phyloP scores from a whole-genome alignment of 2,888 invertebrate genomes.

The Mongoloraphidia duomilia region DNA sequence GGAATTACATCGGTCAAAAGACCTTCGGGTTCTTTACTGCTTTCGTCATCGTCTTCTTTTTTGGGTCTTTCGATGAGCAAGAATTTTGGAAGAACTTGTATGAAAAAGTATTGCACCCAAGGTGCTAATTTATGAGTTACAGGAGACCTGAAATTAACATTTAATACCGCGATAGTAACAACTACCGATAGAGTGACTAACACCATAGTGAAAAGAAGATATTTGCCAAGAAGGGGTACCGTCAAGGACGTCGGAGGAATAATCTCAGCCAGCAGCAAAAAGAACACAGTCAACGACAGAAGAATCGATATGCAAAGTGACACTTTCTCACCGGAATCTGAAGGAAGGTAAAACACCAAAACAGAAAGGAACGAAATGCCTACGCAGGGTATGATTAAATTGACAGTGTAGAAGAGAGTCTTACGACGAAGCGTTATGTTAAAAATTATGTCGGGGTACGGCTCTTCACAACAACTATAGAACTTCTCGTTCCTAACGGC shows the following conservation, averaged over 20 bases:
- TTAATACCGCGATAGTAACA: slow-evolving; percentile 85
- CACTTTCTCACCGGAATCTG: slow-evolving; percentile 95
- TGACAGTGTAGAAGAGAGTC: slow-evolving; percentile 95
- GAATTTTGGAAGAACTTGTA: slow-evolving; percentile 71
- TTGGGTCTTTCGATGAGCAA: slow-evolving; percentile 79
- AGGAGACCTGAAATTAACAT: slow-evolving; percentile 84
- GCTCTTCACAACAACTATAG: slow-evolving; percentile 94
- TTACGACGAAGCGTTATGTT: slow-evolving; percentile 88
- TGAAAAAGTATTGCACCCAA: slow-evolving; percentile 78
- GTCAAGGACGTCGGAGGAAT: slow-evolving; percentile 89
- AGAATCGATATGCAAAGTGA: slow-evolving; percentile 90
- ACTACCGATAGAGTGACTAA: slow-evolving; percentile 85
- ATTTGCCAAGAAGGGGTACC: slow-evolving; percentile 81
- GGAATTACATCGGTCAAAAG: slow-evolving; percentile 70
- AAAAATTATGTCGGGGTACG: slow-evolving; percentile 95
- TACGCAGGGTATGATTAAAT: slow-evolving; percentile 93
- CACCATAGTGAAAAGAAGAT: slow-evolving; percentile 88
- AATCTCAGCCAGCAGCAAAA: slow-evolving; percentile 83
- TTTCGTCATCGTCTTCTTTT: slow-evolving; percentile 53
- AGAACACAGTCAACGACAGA: slow-evolving; percentile 86
- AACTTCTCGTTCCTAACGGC: slow-evolving; percentile 82
- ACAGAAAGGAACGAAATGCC: slow-evolving; percentile 94
- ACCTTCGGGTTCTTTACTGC: slow-evolving; percentile 35
- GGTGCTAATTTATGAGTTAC: slow-evolving; percentile 87
- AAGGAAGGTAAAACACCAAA: slow-evolving; percentile 92